Base-by-base conservation (phyloP, 1,140 invertebrate genomes). In the Augochlora pura region DNA sequence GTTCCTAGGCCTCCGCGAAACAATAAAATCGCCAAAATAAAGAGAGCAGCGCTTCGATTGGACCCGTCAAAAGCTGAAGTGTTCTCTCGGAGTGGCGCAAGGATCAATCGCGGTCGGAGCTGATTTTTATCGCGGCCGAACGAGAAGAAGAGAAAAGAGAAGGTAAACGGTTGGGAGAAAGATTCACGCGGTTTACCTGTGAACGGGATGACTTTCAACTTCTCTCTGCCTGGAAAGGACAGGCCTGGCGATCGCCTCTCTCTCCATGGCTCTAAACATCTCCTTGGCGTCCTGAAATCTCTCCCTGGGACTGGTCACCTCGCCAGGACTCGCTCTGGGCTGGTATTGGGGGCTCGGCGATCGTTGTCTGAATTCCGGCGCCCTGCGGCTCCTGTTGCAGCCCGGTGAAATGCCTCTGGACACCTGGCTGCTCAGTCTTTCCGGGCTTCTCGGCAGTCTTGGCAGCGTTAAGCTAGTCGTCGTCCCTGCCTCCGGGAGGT, bases 221-320 rank as follows among this genome's bases (percentile, higher is more conserved):
- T 92, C 91, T 86, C 90, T 90, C 64, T 90, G 86, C 69, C 91
- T 90, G n/a, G 84, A 84, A 74, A 90, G 86, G 60, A 90, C 85
- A 42, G 92, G 90, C 87, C 93, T 93, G 3, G 91, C 93, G 70
- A 95, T 94, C 59, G 95, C 94, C 81, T 96, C 95, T 80, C 95
- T 93, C 90, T 97, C 96, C 92, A 97, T 94, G 32, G 95, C 94
- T 88, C 96, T 94, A 87, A 97, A 97, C 91, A 97, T 97, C 88
- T 97, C 96, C 90, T 97, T 97, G 59, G 96, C 96, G 86, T 97
- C 96, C 85, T 96, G 96, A 89, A 97, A 97, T 57, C 96, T 94
- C 81, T 97, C 96, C 74, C 96, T 94, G 0, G 96, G 96, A 52
- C 90, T 92, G 27, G 91, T 90, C 63, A 89, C 84, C 57, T 90